These are phyloP conservation scores for Lacerta bilineata DNA, from an alignment of 2,797 vertebrate genomes.

Conservation along the genomic window DNA sequence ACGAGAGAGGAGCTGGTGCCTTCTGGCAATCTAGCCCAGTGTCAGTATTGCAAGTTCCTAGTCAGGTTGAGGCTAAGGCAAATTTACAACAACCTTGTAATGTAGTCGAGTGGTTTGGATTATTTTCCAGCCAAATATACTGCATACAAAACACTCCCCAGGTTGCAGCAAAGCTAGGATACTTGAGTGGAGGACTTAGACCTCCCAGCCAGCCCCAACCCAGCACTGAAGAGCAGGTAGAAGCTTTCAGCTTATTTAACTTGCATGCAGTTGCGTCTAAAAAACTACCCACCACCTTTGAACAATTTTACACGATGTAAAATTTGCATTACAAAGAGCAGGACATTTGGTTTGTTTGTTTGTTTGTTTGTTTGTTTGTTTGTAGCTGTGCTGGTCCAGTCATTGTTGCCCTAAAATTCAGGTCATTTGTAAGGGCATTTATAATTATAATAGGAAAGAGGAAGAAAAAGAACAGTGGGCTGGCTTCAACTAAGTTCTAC, in stretches of 20 bases:
- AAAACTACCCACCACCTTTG: neutral
- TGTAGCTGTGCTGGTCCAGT: neutral
- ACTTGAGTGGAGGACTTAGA: too few species aligned
- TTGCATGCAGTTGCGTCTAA: neutral
- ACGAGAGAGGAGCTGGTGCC: neutral
- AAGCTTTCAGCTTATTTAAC: neutral
- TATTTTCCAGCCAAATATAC: neutral
- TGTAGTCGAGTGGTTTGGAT: neutral
- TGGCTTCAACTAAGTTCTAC: too few species aligned
- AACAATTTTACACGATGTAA: neutral
- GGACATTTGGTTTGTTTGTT: too few species aligned
- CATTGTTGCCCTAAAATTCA: neutral
- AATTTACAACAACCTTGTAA: too few species aligned
- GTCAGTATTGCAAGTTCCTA: neutral
- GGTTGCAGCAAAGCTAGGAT: neutral
- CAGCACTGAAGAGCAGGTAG: neutral
- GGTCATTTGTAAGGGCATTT: neutral
- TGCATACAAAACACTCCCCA: neutral
- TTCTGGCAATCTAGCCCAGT: neutral
- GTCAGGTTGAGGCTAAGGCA: neutral
- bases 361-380: too few species aligned
- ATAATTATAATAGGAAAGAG: neutral
- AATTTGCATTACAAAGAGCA: neutral
- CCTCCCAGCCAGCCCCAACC: neutral
- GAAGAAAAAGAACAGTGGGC: too few species aligned